Evolutionary conservation across 2,888 invertebrate species (phyloP), one percentile per base, ranked within the genome.

Genomic region (Drosophila subquinaria): DNA sequence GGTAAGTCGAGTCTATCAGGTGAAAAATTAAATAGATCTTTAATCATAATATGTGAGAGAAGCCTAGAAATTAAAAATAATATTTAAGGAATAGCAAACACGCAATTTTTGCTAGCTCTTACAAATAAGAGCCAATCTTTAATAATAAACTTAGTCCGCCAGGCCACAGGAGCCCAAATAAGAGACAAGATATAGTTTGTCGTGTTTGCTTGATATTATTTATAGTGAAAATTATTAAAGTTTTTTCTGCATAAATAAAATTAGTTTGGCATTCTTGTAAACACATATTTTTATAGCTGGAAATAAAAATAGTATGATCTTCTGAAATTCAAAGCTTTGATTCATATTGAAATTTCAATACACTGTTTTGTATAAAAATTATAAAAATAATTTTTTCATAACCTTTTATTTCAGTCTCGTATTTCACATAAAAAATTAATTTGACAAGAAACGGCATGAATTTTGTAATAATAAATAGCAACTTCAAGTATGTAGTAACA

Each of bases 1-100:
- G 85, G 93, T 93, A 74, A 92, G 92, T 91, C 9, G 3, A 30
- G 13, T 33, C 1, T 48, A 1, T 2, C 30, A 30, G 30, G 30
- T 30, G 30, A 8, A 9, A 52, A 33, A 23, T 17, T 23, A 11
- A 11, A 17, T 30, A 48, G 4, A 33, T 33, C 6, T 45, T 1
- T 23, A 23, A 13, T 3, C 13, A 13, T 4, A 0, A 10, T 17
- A 17, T 42, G 9, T 10, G 9, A 17, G 17, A 10, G 17, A 17
- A 17, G 8, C 15, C 1, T 1, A 9, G 15, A 40, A 9, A 33
- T 33, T 10, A 33, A 8, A 27, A 27, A 6, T 1, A 27, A 6
- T 27, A 5, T 5, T 27, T 27, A 23, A 23, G 0, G 4, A 23
- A 23, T 4, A 23, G 20, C 20, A 20, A 20, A 20, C 1, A 20